A percentile compares a stretch with the other conserved stretches of the same genome.
phyloP scores from a whole-genome alignment of 1,140 invertebrate species.

The Drosophila nigromelanica region DNA sequence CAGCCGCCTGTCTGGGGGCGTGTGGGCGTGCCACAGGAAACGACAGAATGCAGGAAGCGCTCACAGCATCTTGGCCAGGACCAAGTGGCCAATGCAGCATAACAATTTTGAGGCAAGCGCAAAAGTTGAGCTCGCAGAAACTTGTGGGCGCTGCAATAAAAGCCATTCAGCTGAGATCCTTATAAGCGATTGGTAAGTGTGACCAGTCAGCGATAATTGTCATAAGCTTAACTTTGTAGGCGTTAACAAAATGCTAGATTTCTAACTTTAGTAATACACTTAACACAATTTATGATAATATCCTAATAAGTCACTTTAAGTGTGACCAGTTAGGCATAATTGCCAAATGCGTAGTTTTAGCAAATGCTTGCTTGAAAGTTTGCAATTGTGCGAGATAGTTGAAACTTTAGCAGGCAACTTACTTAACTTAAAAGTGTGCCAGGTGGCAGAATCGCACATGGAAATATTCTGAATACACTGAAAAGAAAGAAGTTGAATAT shows the following conservation, averaged over 20 bases:
- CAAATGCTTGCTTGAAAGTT: too few relatives aligned
- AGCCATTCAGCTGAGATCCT: neutral
- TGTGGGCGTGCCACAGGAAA: constrained; percentile 49
- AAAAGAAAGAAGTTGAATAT: neutral
- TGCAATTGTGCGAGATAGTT: too few relatives aligned
- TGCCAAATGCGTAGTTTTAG: neutral
- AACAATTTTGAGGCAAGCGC: constrained; percentile 44
- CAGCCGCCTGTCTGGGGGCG: constrained; percentile 6
- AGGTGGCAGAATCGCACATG: too few relatives aligned
- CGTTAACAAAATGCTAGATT: neutral
- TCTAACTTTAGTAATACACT: neutral
- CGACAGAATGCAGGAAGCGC: constrained; percentile 26
- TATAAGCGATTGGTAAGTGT: neutral
- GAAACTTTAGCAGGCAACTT: too few relatives aligned
- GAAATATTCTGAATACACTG: too few relatives aligned
- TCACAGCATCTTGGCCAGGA: constrained; percentile 23
- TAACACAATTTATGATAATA: neutral
- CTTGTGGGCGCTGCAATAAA: constrained; percentile 37
- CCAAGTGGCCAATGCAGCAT: constrained; percentile 26
- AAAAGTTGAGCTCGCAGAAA: constrained; percentile 42
- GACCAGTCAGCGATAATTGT: constrained; percentile 2
- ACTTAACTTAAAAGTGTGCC: too few relatives aligned
- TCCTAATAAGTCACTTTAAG: too few relatives aligned
- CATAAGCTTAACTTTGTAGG: neutral
- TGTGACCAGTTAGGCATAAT: constrained; percentile 18